Base-by-base conservation (phyloP, 2,113 vertebrate species). In the Ochotona princeps region DNA sequence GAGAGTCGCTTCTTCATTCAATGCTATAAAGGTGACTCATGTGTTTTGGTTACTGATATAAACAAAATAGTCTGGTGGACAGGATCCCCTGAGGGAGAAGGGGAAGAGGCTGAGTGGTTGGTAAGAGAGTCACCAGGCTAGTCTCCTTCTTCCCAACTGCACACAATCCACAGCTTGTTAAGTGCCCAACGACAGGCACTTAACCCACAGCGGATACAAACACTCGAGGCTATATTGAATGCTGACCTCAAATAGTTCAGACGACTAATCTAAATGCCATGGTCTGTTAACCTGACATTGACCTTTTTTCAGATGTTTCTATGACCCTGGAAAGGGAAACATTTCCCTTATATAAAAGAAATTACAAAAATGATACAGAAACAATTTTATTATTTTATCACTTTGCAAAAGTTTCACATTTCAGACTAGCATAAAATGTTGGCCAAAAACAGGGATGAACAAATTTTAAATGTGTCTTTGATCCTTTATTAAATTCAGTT, bases 321-420 rank as follows among this genome's bases (percentile, higher is more conserved):
- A 87, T 35, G 11, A 82, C 65, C 0, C 0, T 93, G 94, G 35
- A 76, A 92, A 93, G 91, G 67, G 47, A 96, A 81, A 63, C 78
- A 91, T 75, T 96, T 95, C 95, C 13, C 96, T 86, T 82, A 60
- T 81, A 96, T 75, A 76, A 88, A 96, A 82, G 92, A 96, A 97
- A 89, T 74, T 83, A 92, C 28, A 67, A 79, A 82, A 87, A 30
- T 32, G 95, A 85, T 83, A 73, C 26, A 60, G 15, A 88, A 32
- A 72, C 15, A 76, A 63, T 44, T 65, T 84, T 73, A 1, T 18
- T 69, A 57, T 44, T 69, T 23, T 21, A 70, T 26, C 63, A n/a
- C 69, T 82, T 79, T 72, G 17, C 7, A 69, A 25, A n/a, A 65
- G 25, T 63, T 60, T 63, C 72, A 70, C 38, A 67, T 80, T 79